These are phyloP conservation scores for Mesembrinibis cayennensis DNA, from an alignment of 2,113 vertebrate genomes.

Conservation along the genomic window DNA sequence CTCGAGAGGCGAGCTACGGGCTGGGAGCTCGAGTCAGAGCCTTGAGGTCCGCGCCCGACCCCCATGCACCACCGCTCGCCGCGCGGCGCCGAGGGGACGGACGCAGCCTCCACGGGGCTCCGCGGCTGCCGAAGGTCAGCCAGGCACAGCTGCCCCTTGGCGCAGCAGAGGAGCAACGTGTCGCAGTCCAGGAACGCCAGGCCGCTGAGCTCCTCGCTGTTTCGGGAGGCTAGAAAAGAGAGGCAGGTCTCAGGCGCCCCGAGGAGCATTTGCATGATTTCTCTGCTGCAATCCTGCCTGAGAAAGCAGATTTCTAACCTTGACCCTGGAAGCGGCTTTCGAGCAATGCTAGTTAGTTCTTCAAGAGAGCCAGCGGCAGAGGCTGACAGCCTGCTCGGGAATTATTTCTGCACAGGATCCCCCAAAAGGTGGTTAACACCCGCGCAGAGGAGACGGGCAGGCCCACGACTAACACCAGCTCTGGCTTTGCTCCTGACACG, in stretches of 20 bases:
- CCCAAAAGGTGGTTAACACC: not conserved
- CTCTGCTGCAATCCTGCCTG: too few relatives aligned
- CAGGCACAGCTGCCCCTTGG: conserved; percentile 74
- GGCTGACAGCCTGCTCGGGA: not conserved
- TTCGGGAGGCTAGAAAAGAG: not conserved
- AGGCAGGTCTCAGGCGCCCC: not conserved
- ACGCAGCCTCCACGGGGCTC: not conserved
- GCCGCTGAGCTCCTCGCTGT: conserved; percentile 70
- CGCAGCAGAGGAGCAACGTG: conserved; percentile 75
- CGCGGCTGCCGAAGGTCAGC: conserved; percentile 73
- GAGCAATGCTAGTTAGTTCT: not conserved
- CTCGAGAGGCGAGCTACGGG: conserved; percentile 75
- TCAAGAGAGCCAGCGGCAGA: not conserved
- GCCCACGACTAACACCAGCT: not conserved
- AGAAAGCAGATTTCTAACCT: not conserved
- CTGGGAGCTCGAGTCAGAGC: not conserved
- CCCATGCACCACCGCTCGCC: conserved; percentile 72
- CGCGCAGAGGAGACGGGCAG: not conserved
- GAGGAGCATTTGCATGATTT: not conserved
- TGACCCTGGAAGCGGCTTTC: not conserved
- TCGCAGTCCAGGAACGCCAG: conserved; percentile 73
- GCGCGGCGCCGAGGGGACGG: fast-evolving
- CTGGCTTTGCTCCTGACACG: not conserved
- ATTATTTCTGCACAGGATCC: not conserved
- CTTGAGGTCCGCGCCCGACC: not conserved